Conservation (phyloP, 2,113 vertebrate genomes). For the Origma solitaria region DNA sequence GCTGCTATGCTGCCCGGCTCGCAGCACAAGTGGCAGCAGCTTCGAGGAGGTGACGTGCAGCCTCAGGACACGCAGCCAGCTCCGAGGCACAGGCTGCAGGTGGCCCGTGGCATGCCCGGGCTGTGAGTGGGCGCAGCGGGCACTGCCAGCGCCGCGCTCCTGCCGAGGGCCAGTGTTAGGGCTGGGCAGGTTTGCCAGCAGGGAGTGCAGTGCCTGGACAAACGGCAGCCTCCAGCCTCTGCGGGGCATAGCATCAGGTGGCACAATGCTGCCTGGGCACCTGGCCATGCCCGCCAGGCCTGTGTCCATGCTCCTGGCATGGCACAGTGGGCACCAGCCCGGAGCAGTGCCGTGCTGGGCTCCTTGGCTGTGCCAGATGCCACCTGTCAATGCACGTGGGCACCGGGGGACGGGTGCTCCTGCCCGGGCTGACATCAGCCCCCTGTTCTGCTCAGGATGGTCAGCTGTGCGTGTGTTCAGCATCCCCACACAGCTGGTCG, state of each 20-base stretch:
- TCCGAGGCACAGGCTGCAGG: background rate
- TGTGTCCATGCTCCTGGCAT: fast-evolving
- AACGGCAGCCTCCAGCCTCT: background rate
- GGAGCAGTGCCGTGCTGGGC: fast-evolving
- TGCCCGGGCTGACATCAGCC: background rate
- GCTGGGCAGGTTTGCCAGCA: background rate
- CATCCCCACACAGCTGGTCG: background rate
- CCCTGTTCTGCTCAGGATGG: fast-evolving
- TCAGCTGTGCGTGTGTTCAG: background rate
- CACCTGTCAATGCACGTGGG: background rate
- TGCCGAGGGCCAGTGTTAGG: fast-evolving
- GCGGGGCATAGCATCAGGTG: background rate
- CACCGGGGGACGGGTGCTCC: fast-evolving
- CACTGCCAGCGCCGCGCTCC: fast-evolving
- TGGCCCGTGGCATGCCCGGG: fast-evolving
- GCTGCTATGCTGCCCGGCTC: background rate
- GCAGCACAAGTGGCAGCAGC: background rate
- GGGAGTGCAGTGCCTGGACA: background rate
- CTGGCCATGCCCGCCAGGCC: background rate
- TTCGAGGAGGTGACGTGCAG: background rate
- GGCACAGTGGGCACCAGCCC: background rate
- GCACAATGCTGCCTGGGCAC: fast-evolving
- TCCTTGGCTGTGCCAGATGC: background rate
- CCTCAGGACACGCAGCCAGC: background rate
- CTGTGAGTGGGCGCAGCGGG: background rate